phyloP scores from a whole-genome alignment of 2,888 invertebrate genomes.

The Eilema griseolum region DNA sequence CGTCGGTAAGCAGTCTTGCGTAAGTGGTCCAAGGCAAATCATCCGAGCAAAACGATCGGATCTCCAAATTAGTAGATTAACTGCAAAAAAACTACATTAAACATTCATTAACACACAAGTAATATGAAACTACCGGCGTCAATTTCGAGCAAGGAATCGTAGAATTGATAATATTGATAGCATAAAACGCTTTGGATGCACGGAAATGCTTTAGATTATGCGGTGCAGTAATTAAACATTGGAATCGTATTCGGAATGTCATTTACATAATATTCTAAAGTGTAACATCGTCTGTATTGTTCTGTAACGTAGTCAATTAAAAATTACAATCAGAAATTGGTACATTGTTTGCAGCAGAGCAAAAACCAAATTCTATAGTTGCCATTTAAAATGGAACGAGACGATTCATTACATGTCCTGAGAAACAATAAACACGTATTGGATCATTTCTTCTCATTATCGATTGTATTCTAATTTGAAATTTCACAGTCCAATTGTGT shows the following conservation, averaged over 20 bases:
- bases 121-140: not conserved
- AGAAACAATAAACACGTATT: not conserved
- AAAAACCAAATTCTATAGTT: not conserved
- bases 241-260: not conserved
- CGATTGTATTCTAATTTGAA: not conserved
- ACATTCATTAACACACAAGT: constrained; percentile 11
- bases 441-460: not conserved
- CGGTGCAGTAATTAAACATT: constrained; percentile 1
- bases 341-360: not conserved
- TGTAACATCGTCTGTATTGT: not conserved
- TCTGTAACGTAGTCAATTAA: too few species aligned
- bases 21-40: constrained; percentile 78
- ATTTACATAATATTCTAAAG: constrained; percentile 2
- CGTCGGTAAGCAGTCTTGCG: constrained; percentile 59
- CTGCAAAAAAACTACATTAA: constrained; percentile 10
- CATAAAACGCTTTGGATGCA: constrained; percentile 10
- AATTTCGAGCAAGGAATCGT: not conserved
- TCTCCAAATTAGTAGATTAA: constrained; percentile 60
- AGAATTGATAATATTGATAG: constrained; percentile 8
- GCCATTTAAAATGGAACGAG: not conserved
- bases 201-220: not conserved
- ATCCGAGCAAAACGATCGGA: constrained; percentile 62
- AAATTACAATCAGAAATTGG: not conserved
- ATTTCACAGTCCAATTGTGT: not conserved
- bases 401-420: not conserved